phyloP scores from a whole-genome alignment of 2,113 vertebrate species.

The Chloebia gouldiae region DNA sequence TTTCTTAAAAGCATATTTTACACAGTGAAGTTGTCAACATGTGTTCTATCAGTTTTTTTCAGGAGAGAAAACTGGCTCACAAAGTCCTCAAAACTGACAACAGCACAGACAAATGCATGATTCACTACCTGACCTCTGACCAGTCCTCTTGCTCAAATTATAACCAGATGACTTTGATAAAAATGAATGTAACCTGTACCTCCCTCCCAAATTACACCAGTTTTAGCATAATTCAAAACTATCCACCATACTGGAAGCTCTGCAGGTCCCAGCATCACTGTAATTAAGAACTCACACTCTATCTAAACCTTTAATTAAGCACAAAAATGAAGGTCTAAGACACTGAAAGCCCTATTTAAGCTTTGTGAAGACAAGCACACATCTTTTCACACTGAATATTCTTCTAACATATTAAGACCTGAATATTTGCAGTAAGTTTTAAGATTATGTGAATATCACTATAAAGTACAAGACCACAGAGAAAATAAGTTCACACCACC shows the following conservation, averaged over 20 bases:
- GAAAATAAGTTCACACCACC: neutral
- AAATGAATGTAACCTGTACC: neutral
- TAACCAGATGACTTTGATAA: neutral
- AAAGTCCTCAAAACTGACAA: neutral
- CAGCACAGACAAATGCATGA: neutral
- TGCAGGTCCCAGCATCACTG: neutral
- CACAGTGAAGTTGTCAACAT: neutral
- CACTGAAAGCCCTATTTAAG: neutral
- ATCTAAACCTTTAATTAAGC: conserved; percentile 26
- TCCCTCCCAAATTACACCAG: neutral
- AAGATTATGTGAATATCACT: neutral
- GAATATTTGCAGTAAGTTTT: neutral
- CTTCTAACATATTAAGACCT: neutral
- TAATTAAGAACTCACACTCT: conserved; percentile 12
- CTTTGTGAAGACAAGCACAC: neutral
- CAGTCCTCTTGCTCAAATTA: neutral
- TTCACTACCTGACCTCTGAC: neutral
- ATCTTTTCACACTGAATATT: neutral
- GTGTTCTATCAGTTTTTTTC: neutral
- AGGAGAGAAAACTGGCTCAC: neutral
- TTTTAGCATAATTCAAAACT: neutral
- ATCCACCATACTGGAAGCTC: neutral
- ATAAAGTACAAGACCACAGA: neutral
- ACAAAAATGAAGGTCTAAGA: neutral
- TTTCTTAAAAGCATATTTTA: neutral